phyloP scores from a whole-genome alignment of 2,797 vertebrate species.

The Argyrosomus regius region DNA sequence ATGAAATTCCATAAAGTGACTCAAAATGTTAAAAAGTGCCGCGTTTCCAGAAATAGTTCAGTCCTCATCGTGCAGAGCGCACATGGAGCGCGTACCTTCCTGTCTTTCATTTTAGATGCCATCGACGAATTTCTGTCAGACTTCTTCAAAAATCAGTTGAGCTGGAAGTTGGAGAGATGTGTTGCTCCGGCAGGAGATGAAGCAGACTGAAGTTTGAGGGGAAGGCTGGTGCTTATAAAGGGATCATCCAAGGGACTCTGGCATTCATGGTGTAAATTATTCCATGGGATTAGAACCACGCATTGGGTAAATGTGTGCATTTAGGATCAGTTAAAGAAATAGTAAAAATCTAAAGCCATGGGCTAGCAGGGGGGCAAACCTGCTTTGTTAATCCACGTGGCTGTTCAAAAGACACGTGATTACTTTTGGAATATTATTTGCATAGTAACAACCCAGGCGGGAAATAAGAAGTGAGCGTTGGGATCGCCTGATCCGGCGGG shows the following conservation, averaged over 20 bases:
- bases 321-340: slow-evolving; percentile 93
- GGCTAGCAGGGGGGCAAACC: slow-evolving; percentile 89
- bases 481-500: slow-evolving; percentile 84
- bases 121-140: slow-evolving; percentile 75
- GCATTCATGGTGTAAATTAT: slow-evolving; percentile 92
- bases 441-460: slow-evolving; percentile 88
- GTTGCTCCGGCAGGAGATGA: slow-evolving; percentile 68
- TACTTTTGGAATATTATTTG: slow-evolving; percentile 88
- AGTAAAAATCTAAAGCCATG: slow-evolving; percentile 85
- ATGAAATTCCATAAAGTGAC: slow-evolving; percentile 19
- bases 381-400: slow-evolving; percentile 99
- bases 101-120: slow-evolving; percentile 95
- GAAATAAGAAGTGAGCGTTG: slow-evolving; percentile 84
- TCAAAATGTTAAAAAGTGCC: slow-evolving; percentile 32
- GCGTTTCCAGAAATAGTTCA: slow-evolving; percentile 30
- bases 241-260: slow-evolving; percentile 84
- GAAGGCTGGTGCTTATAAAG: slow-evolving; percentile 90
- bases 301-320: slow-evolving; percentile 93
- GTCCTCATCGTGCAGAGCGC: slow-evolving; percentile 59
- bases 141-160: slow-evolving; percentile 41
- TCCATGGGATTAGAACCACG: slow-evolving; percentile 93
- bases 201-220: slow-evolving; percentile 81
- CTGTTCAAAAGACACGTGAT: slow-evolving; percentile 95
- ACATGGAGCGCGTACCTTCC: slow-evolving; percentile 89
- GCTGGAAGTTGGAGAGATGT: slow-evolving; percentile 48